Evolutionary conservation across 1,140 invertebrate genomes (phyloP), one percentile per base, ranked within the genome.

Genomic region (Drepana arcuata): DNA sequence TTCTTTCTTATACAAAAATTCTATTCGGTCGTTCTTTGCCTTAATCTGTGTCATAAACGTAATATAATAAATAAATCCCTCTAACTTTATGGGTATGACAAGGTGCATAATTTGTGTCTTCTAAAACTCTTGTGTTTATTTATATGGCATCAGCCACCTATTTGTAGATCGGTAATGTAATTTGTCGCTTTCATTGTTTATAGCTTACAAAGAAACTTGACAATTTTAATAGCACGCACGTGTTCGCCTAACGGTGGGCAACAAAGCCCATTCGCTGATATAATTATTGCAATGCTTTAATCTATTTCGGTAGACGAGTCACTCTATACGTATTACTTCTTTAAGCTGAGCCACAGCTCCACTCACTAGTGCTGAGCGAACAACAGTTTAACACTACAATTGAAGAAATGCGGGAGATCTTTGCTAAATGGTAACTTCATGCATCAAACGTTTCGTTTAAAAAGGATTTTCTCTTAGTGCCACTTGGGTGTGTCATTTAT

Each of bases 251-350:
- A 41, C 24, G 12, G 26, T 41, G 46, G 53, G 58, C 55, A 67
- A 70, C 63, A 70, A 65, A 67, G 61, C 51, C 32, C 48, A 40
- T 55, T 52, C 51, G 57, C 58, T 71, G 64, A 68, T 67, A 65
- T 67, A 67, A 68, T 67, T 71, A 70, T 64, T 70, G 62, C 66
- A 62, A 66, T 38, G 59, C 55, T 57, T 52, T 47, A 60, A 45
- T 65, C 64, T 68, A 68, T 71, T 71, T 63, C 48, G 45, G 67
- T 59, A 42, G 34, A 29, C 52, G 53, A 62, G 49, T 65, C 63
- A 60, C 48, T 42, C 38, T 41, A 13, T 27, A 36, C 16, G 30
- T 16, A 12, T 57, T 55, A 66, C n/a, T n/a, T n/a, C 37, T 27
- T 16, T 50, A 57, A 33, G 11, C 7, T 41, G 59, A 60, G 7